Evolutionary conservation across 2,888 invertebrate genomes (phyloP).

Genomic region (Ferrisia virgata): DNA sequence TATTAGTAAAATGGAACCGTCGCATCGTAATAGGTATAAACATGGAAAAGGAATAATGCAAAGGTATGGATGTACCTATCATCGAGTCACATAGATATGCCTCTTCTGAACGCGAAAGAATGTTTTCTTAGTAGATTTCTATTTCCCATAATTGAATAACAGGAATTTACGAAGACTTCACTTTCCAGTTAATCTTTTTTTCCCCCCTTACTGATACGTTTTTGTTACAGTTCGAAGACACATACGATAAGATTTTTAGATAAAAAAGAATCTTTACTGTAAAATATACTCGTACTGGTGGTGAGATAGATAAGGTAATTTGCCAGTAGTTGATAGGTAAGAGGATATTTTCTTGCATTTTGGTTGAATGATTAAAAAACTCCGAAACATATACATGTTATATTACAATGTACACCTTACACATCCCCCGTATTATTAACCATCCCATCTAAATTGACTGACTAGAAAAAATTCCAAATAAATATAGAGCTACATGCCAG

Average conservation of each 20-base stretch:
- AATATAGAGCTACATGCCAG: no score
- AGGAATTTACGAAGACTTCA: background rate
- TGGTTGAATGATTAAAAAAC: no score
- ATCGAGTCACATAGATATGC: background rate
- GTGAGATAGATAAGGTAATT: no score
- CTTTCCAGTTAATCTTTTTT: background rate
- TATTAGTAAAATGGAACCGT: background rate
- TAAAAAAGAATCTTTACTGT: background rate
- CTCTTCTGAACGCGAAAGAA: background rate
- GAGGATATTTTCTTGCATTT: no score
- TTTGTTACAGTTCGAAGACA: background rate
- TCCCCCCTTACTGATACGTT: background rate
- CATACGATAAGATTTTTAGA: background rate
- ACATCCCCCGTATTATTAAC: no score
- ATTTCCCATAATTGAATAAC: slow-evolving; percentile 19
- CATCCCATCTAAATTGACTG: no score
- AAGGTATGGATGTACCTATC: background rate
- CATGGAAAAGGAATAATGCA: background rate
- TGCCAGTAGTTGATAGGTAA: no score
- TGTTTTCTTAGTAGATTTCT: slow-evolving; percentile 2
- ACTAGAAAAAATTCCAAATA: no score
- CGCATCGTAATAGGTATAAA: background rate
- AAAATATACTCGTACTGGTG: no score
- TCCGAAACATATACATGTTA: no score
- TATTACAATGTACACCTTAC: no score